Conservation (phyloP, 2,888 invertebrate species). For the Litoditis marina region DNA sequence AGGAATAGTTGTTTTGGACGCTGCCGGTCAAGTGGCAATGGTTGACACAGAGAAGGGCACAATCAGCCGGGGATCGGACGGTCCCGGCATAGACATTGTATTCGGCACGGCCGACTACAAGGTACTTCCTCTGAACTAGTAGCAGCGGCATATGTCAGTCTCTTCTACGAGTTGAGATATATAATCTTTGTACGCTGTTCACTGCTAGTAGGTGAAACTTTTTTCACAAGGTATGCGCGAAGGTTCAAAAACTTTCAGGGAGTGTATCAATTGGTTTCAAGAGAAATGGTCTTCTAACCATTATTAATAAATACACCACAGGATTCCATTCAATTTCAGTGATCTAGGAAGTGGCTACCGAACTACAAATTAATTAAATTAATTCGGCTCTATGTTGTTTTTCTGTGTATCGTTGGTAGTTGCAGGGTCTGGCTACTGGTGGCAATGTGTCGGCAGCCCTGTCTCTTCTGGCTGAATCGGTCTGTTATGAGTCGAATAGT, state of each 20-base stretch:
- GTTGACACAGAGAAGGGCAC: constrained; percentile 32
- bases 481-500: constrained; percentile 47
- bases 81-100: constrained; percentile 61
- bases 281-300: too few species aligned
- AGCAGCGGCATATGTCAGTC: too few species aligned
- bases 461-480: constrained; percentile 64
- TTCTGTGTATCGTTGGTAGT: neutral
- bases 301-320: neutral
- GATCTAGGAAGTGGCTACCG: too few species aligned
- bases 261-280: too few species aligned
- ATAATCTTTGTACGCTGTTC: too few species aligned
- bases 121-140: constrained; percentile 32
- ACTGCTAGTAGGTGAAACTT: too few species aligned
- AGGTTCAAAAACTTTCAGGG: too few species aligned
- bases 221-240: too few species aligned
- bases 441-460: constrained; percentile 83
- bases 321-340: neutral
- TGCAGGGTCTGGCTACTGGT: constrained; percentile 80
- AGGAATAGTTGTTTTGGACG: constrained; percentile 11
- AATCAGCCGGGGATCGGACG: constrained; percentile 58
- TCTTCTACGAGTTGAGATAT: too few species aligned
- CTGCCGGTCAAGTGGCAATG: neutral
- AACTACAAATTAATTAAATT: too few species aligned
- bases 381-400: too few species aligned
- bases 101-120: constrained; percentile 66